phyloP scores from a whole-genome alignment of 2,797 vertebrate genomes.

The Tauraco hartlaubi region DNA sequence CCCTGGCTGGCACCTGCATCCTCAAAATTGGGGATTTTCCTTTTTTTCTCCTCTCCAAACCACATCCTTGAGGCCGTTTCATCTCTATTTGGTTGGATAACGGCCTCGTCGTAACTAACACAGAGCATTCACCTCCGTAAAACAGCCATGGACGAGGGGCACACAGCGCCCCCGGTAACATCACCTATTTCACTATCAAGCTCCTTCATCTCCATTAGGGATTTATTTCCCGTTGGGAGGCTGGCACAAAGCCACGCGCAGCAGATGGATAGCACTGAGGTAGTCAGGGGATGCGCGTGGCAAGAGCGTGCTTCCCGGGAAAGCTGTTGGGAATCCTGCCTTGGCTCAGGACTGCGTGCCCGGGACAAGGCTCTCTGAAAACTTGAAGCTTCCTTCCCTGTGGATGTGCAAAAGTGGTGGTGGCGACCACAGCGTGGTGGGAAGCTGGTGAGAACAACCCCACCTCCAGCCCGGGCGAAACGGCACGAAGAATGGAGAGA shows the following conservation, averaged over 20 bases:
- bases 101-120: background rate
- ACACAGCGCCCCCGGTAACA: background rate
- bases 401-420: too few species aligned
- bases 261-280: conserved; percentile 67
- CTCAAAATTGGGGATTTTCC: background rate
- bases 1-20: fast-evolving
- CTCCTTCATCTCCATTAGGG: background rate
- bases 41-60: background rate
- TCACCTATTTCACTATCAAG: conserved; percentile 40
- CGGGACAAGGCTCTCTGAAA: background rate
- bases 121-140: background rate
- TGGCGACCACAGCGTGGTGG: fast-evolving
- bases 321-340: background rate
- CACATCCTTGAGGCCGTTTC: background rate
- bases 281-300: conserved; percentile 53
- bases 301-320: conserved; percentile 10
- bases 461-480: background rate
- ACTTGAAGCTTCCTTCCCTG: background rate
- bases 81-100: background rate
- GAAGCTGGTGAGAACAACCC: background rate
- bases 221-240: background rate
- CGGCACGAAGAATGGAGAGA: fast-evolving
- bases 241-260: conserved; percentile 39
- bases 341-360: background rate
- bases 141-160: background rate